Conservation (phyloP, 2,113 vertebrate species). For the Hippocampus zosterae region DNA sequence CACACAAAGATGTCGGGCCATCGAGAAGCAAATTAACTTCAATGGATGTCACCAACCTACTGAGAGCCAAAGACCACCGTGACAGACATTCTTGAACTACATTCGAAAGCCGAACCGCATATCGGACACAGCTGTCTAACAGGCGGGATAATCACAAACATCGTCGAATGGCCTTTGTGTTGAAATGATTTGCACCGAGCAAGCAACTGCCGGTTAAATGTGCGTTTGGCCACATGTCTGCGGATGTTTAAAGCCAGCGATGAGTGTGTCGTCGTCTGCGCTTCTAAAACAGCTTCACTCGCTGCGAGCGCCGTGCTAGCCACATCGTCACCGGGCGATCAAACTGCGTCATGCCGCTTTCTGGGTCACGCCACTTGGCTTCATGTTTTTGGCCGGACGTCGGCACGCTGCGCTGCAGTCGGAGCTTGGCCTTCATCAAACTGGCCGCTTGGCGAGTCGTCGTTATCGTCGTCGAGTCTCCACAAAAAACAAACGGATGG, state of each 20-base stretch:
- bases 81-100: too few species aligned
- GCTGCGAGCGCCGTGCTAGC: neutral
- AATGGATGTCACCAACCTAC: too few species aligned
- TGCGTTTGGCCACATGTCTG: neutral
- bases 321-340: neutral
- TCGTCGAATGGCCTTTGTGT: too few species aligned
- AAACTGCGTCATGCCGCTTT: neutral
- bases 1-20: conserved; percentile 21
- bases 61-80: too few species aligned
- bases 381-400: neutral
- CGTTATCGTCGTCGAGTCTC: too few species aligned
- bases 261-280: neutral
- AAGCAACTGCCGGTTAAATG: too few species aligned
- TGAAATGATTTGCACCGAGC: too few species aligned
- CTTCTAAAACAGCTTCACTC: neutral
- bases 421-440: neutral
- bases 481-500: too few species aligned
- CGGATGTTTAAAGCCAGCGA: neutral
- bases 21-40: neutral
- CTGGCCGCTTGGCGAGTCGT: too few species aligned
- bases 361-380: neutral
- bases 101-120: too few species aligned
- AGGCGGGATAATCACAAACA: too few species aligned
- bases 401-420: neutral
- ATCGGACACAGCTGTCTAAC: too few species aligned